Conservation (phyloP, 1,140 invertebrate species). For the Brachionus manjavacas region DNA sequence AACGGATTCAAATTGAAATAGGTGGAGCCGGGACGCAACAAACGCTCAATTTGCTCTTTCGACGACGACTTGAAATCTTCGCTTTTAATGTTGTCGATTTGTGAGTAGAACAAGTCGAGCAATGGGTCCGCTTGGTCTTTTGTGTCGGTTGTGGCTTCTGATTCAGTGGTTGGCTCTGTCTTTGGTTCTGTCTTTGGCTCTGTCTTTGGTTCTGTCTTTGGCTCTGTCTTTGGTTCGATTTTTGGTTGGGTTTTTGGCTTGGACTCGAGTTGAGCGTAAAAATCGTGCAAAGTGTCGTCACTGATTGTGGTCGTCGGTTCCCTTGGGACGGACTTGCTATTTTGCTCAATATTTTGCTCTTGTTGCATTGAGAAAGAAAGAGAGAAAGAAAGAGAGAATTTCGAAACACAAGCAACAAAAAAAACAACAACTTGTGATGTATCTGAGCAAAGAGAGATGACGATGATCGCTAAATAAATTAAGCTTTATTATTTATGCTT, state of each 20-base stretch:
- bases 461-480: conserved; percentile 28
- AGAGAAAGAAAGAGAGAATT: not conserved
- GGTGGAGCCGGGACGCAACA: conserved; percentile 83
- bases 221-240: too few species aligned
- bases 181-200: too few species aligned
- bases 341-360: not conserved
- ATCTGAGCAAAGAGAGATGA: conserved; percentile 10
- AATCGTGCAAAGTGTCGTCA: not conserved
- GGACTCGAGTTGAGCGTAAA: not conserved
- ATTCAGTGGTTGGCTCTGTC: too few species aligned
- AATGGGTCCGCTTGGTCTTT: not conserved
- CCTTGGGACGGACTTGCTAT: not conserved
- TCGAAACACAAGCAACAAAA: not conserved
- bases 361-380: not conserved
- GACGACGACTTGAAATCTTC: conserved; percentile 51
- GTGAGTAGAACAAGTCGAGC: not conserved
- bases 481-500: conserved; percentile 15
- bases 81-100: conserved; percentile 10
- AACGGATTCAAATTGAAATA: conserved; percentile 95
- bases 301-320: not conserved
- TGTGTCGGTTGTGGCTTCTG: not conserved
- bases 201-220: too few species aligned
- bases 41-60: conserved; percentile 86
- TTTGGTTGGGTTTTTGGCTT: not conserved
- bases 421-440: conserved; percentile 9